phyloP scores from a whole-genome alignment of 2,888 invertebrate species.

The Iphiclides podalirius region DNA sequence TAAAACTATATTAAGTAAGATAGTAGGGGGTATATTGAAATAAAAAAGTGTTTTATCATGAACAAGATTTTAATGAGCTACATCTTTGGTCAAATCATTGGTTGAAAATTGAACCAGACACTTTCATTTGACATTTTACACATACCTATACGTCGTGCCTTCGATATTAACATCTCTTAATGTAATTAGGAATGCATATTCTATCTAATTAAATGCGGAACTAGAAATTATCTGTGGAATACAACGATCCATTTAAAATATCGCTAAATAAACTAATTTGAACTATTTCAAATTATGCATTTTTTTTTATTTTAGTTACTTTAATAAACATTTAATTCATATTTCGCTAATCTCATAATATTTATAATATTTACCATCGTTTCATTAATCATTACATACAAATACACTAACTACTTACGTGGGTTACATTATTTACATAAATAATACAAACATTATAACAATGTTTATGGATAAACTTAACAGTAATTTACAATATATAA shows the following conservation, averaged over 20 bases:
- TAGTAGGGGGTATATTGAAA: slow-evolving; percentile 30
- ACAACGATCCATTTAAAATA: slow-evolving; percentile 41
- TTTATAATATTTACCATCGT: slow-evolving; percentile 43
- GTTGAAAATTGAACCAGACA: slow-evolving; percentile 70
- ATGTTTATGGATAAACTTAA: slow-evolving; percentile 71
- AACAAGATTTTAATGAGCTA: slow-evolving; percentile 77
- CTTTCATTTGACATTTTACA: slow-evolving; percentile 43
- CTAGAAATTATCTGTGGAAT: slow-evolving; percentile 36
- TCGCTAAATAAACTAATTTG: slow-evolving; percentile 61
- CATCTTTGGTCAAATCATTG: slow-evolving; percentile 86
- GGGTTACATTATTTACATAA: slow-evolving; percentile 66
- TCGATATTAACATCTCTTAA: slow-evolving; percentile 39
- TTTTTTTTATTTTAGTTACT: slow-evolving; percentile 29
- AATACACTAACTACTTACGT: slow-evolving; percentile 58
- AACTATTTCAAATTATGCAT: slow-evolving; percentile 52
- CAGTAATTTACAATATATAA: slow-evolving; percentile 64
- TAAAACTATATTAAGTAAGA: too few species aligned
- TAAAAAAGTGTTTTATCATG: slow-evolving; percentile 46
- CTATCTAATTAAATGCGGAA: slow-evolving; percentile 58
- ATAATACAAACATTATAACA: slow-evolving; percentile 75
- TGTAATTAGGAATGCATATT: slow-evolving; percentile 55
- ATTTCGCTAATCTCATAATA: slow-evolving; percentile 55
- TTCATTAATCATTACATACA: slow-evolving; percentile 43
- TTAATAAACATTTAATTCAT: slow-evolving; percentile 47
- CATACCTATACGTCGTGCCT: slow-evolving; percentile 32